Conservation (phyloP, 1,140 invertebrate species). For the Spodoptera litura region DNA sequence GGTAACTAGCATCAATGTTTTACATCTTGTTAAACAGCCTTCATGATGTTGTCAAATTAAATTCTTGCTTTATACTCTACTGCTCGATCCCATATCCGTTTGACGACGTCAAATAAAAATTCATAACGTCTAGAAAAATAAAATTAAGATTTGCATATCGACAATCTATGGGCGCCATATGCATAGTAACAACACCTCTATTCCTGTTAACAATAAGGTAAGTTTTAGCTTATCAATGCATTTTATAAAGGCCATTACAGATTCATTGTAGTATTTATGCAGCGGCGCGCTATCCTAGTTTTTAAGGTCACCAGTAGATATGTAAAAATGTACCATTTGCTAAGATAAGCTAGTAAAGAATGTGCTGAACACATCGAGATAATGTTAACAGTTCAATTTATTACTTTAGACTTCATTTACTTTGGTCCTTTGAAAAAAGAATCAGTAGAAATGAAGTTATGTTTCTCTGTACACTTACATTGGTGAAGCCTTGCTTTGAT, state of each 20-base stretch:
- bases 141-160: no score
- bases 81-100: no score
- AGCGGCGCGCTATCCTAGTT: neutral
- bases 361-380: constrained; percentile 32
- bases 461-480: neutral
- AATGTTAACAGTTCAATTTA: constrained; percentile 22
- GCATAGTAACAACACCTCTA: no score
- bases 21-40: no score
- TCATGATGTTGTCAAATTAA: no score
- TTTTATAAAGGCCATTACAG: neutral
- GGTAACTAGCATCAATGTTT: no score
- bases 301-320: constrained; percentile 6
- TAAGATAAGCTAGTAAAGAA: constrained; percentile 16
- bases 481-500: neutral
- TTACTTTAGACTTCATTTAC: constrained; percentile 13
- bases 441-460: neutral
- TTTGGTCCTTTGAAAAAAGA: neutral
- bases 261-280: constrained; percentile 3
- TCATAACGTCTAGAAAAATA: no score
- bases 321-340: constrained; percentile 23
- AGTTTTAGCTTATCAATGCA: neutral
- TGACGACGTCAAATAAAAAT: no score
- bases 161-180: no score
- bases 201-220: no score
- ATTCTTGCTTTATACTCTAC: no score